Conservation (phyloP, 2,888 invertebrate species). For the Asteroscopus sphinx region DNA sequence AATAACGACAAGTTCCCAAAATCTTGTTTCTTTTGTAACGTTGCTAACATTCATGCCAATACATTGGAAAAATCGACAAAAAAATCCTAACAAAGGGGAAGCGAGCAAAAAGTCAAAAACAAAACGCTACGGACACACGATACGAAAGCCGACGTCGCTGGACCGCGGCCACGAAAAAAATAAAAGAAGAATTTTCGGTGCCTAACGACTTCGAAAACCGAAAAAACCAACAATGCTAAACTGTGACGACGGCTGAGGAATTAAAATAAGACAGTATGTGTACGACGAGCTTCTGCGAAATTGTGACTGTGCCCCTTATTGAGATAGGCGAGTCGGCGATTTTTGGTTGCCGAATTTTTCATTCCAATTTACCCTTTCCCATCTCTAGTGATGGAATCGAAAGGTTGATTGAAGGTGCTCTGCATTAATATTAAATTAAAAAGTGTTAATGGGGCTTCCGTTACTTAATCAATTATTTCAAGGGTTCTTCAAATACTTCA, state of each 20-base stretch:
- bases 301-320: slow-evolving; percentile 41
- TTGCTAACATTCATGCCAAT: slow-evolving; percentile 27
- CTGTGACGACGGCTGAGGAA: slow-evolving; percentile 73
- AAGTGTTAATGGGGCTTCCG: no score
- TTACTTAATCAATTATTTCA: no score
- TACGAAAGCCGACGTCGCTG: slow-evolving; percentile 54
- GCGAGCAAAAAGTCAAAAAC: slow-evolving; percentile 40
- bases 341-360: slow-evolving; percentile 11
- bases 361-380: neutral
- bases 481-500: no score
- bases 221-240: slow-evolving; percentile 74
- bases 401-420: slow-evolving; percentile 1
- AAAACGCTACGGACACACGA: slow-evolving; percentile 54
- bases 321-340: slow-evolving; percentile 24
- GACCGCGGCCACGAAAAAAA: slow-evolving; percentile 54
- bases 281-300: slow-evolving; percentile 68
- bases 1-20: slow-evolving; percentile 21
- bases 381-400: neutral
- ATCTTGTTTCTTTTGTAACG: slow-evolving; percentile 33
- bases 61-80: slow-evolving; percentile 41
- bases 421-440: neutral
- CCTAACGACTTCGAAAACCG: slow-evolving; percentile 71
- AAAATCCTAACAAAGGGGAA: slow-evolving; percentile 48
- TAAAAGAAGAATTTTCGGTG: slow-evolving; percentile 60
- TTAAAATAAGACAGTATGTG: slow-evolving; percentile 72